Conservation (phyloP, 2,888 invertebrate genomes). For the Drosophila mercatorum region DNA sequence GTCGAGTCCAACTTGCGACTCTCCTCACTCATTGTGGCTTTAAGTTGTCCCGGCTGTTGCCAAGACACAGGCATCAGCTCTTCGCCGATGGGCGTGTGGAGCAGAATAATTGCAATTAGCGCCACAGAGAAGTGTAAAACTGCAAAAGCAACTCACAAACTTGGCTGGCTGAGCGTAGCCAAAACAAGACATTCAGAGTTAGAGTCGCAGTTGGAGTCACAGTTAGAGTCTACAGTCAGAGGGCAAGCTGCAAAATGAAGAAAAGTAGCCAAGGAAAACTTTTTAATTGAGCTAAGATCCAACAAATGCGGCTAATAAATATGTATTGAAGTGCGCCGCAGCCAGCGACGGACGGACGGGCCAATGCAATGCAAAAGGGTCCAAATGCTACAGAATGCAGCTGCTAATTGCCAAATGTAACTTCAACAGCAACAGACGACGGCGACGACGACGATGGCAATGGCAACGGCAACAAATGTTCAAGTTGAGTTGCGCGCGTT, state of each 20-base stretch:
- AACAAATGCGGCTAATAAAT: slow-evolving; percentile 81
- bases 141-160: slow-evolving; percentile 36
- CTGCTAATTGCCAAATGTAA: slow-evolving; percentile 78
- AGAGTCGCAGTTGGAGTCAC: slow-evolving; percentile 24
- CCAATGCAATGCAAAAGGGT: slow-evolving; percentile 14
- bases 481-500: slow-evolving; percentile 68
- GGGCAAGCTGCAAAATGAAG: slow-evolving; percentile 68
- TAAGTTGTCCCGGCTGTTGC: not conserved
- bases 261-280: slow-evolving; percentile 77
- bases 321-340: slow-evolving; percentile 69
- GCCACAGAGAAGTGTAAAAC: slow-evolving; percentile 43
- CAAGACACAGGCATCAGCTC: slow-evolving; percentile 2
- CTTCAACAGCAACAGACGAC: slow-evolving; percentile 43
- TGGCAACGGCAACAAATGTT: slow-evolving; percentile 45
- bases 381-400: slow-evolving; percentile 58
- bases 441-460: slow-evolving; percentile 4
- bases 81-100: slow-evolving; percentile 20
- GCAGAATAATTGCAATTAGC: slow-evolving; percentile 74
- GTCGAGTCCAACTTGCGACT: too few species aligned
- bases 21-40: slow-evolving; percentile 4
- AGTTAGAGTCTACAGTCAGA: slow-evolving; percentile 47
- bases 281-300: slow-evolving; percentile 80
- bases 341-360: not conserved
- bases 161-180: slow-evolving; percentile 28
- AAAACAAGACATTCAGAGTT: slow-evolving; percentile 50